Percentiles rank a stretch among this genome's conserved stretches.
Evolutionary conservation across 2,113 vertebrate genomes (phyloP).

Genomic region (Sarotherodon lohbergeri): DNA sequence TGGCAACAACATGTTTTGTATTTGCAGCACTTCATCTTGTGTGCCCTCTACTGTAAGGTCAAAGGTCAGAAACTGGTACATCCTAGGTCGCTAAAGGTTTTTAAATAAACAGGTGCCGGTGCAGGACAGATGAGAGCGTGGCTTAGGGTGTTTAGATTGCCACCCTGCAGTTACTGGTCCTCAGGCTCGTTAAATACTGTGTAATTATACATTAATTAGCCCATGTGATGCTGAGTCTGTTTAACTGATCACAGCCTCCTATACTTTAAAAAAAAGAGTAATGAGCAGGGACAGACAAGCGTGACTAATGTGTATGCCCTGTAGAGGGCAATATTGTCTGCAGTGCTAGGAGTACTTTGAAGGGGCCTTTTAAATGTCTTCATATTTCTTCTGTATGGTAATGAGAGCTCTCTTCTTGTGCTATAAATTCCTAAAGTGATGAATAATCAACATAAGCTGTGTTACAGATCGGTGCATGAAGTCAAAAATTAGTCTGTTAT

Average conservation of each 20-base stretch:
- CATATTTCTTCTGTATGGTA: slow-evolving; percentile 17
- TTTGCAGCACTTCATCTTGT: background rate
- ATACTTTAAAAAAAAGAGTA: background rate
- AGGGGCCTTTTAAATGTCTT: slow-evolving; percentile 16
- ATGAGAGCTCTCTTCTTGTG: background rate
- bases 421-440: background rate
- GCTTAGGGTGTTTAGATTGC: background rate
- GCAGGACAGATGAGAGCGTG: background rate
- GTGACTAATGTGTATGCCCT: slow-evolving; percentile 59
- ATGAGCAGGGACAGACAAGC: slow-evolving; percentile 14
- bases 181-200: background rate
- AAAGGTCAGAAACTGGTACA: background rate
- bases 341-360: slow-evolving; percentile 5
- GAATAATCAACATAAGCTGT: background rate
- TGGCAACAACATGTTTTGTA: background rate
- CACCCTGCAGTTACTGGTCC: background rate
- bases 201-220: background rate
- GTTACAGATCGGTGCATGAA: background rate
- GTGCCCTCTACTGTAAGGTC: background rate
- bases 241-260: background rate
- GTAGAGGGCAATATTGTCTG: slow-evolving; percentile 73
- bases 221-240: background rate
- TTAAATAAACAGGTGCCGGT: background rate
- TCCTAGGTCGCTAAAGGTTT: background rate
- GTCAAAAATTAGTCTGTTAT: background rate